Conservation (phyloP, 2,888 invertebrate species). For the Dasysyrphus tricinctus region DNA sequence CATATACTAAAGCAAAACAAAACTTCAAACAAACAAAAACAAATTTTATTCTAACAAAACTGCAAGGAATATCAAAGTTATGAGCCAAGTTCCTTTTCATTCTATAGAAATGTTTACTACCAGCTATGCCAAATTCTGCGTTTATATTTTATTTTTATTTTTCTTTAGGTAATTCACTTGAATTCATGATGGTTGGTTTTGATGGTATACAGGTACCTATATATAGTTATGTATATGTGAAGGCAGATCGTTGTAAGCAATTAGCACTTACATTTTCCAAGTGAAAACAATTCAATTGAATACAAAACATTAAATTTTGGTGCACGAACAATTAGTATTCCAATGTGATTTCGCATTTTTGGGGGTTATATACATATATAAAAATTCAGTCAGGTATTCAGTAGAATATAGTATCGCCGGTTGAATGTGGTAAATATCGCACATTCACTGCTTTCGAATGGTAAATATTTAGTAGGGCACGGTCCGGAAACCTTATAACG, state of each 20-base stretch:
- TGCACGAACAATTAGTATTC: slow-evolving; percentile 69
- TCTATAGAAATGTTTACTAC: slow-evolving; percentile 10
- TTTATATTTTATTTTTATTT: slow-evolving; percentile 48
- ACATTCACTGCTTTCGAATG: slow-evolving; percentile 64
- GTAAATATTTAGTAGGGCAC: slow-evolving; percentile 52
- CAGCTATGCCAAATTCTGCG: slow-evolving; percentile 5
- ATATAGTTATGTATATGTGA: neutral
- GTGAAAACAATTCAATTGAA: slow-evolving; percentile 74
- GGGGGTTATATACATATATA: slow-evolving; percentile 22
- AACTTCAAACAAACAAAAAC: slow-evolving; percentile 38
- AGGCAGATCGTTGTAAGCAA: slow-evolving; percentile 50
- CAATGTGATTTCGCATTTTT: slow-evolving; percentile 63
- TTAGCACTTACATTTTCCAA: slow-evolving; percentile 65
- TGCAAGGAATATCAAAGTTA: slow-evolving; percentile 45
- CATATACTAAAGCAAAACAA: neutral
- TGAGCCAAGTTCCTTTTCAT: slow-evolving; percentile 34
- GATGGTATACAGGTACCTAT: neutral
- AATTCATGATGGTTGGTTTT: slow-evolving; percentile 35
- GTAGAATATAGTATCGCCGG: neutral
- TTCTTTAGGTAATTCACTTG: slow-evolving; percentile 17
- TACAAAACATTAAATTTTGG: slow-evolving; percentile 51
- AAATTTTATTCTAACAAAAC: slow-evolving; percentile 13
- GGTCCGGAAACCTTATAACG: neutral
- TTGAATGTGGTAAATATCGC: slow-evolving; percentile 54
- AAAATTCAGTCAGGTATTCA: neutral